These are phyloP conservation scores for Scomberomorus guttatus DNA, from an alignment of 2,797 vertebrate genomes.

Conservation along the genomic window DNA sequence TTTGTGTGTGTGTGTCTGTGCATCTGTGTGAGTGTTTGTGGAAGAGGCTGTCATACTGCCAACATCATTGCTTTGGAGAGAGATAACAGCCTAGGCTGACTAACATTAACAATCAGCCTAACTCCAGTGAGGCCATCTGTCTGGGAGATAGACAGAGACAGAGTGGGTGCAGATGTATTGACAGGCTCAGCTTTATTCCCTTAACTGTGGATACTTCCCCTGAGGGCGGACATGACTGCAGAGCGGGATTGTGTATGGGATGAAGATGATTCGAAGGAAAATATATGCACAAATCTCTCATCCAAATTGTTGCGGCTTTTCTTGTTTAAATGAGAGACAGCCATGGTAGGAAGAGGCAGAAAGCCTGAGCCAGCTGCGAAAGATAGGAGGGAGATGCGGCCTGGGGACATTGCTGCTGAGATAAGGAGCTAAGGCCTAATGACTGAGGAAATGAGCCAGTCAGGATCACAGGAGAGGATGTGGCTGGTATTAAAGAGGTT, in stretches of 20 bases:
- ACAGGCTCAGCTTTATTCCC: slow-evolving; percentile 63
- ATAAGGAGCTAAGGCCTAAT: slow-evolving; percentile 74
- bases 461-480: slow-evolving; percentile 80
- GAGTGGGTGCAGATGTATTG: slow-evolving; percentile 74
- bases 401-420: slow-evolving; percentile 64
- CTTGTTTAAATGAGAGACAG: slow-evolving; percentile 60
- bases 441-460: slow-evolving; percentile 77
- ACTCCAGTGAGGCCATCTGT: slow-evolving; percentile 66
- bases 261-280: slow-evolving; percentile 56
- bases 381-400: slow-evolving; percentile 50
- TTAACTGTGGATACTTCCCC: slow-evolving; percentile 64
- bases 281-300: slow-evolving; percentile 42
- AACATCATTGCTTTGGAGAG: slow-evolving; percentile 52
- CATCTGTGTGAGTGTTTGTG: slow-evolving; percentile 48
- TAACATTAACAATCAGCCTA: slow-evolving; percentile 68
- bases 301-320: slow-evolving; percentile 49
- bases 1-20: slow-evolving; percentile 39
- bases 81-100: slow-evolving; percentile 67
- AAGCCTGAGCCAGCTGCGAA: slow-evolving; percentile 55
- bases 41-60: slow-evolving; percentile 60
- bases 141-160: slow-evolving; percentile 67
- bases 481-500: slow-evolving; percentile 72
- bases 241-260: slow-evolving; percentile 39
- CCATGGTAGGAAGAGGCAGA: slow-evolving; percentile 39
- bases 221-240: slow-evolving; percentile 42